phyloP scores from a whole-genome alignment of 2,797 vertebrate genomes.

The Karalla daura region DNA sequence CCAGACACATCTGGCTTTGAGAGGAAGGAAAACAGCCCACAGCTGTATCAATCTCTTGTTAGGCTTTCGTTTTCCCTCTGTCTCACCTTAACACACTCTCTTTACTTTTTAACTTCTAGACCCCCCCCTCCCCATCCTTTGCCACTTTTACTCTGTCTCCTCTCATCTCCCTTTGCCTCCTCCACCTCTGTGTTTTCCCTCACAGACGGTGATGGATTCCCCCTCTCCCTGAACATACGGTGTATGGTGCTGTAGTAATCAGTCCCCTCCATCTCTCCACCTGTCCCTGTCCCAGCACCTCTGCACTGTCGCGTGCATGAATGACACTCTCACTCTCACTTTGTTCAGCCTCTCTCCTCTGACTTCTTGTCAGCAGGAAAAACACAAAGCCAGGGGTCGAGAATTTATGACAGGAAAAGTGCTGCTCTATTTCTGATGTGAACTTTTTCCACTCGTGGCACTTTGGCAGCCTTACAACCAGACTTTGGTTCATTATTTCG shows the following conservation, averaged over 20 bases:
- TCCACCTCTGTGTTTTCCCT: conserved; percentile 1
- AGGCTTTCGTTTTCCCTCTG: conserved; percentile 16
- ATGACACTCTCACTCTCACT: background rate
- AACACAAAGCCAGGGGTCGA: background rate
- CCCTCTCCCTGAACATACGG: conserved; percentile 9
- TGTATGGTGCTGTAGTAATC: conserved; percentile 13
- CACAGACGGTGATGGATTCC: conserved; percentile 10
- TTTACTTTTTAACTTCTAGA: background rate
- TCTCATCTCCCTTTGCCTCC: conserved; percentile 11
- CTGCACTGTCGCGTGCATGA: background rate
- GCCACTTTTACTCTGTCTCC: background rate
- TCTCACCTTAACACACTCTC: conserved; percentile 30
- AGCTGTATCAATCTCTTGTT: conserved; percentile 33
- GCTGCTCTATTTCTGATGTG: conserved; percentile 2
- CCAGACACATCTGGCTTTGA: conserved; percentile 58
- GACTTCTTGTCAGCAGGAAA: background rate
- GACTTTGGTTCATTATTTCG: background rate
- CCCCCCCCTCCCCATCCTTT: background rate
- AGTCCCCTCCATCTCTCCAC: background rate
- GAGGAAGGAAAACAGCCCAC: conserved; percentile 50
- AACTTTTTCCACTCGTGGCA: conserved; percentile 1
- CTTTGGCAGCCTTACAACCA: background rate
- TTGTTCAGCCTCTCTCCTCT: background rate
- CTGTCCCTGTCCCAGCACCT: conserved; percentile 9
- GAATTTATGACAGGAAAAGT: background rate